Conservation (phyloP, 2,113 vertebrate species). For the Trematocara marginatum region DNA sequence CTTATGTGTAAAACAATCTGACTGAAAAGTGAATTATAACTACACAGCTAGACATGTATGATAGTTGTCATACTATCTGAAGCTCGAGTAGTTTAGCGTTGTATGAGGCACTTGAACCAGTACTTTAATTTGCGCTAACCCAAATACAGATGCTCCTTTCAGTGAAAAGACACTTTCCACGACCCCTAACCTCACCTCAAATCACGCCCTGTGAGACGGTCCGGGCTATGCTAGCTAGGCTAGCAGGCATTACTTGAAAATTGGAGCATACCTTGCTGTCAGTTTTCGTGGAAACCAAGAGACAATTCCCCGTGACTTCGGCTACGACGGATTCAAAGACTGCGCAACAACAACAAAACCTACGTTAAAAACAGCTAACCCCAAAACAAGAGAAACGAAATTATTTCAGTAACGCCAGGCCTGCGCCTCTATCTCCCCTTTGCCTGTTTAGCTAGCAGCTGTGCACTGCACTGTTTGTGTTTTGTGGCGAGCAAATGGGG, state of each 20-base stretch:
- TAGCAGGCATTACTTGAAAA: constrained; percentile 19
- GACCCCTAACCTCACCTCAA: constrained; percentile 63
- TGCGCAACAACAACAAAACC: neutral
- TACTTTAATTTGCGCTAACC: neutral
- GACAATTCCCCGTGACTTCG: neutral
- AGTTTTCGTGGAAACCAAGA: constrained; percentile 20
- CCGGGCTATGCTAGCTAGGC: constrained; percentile 26
- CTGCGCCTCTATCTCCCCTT: constrained; percentile 27
- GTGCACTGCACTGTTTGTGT: constrained; percentile 51
- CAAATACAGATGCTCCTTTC: neutral
- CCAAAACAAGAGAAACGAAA: neutral
- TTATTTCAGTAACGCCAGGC: neutral
- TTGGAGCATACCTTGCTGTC: constrained; percentile 36
- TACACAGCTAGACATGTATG: neutral
- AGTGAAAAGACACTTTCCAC: constrained; percentile 12
- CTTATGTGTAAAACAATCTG: neutral
- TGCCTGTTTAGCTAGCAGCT: constrained; percentile 44
- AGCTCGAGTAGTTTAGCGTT: neutral
- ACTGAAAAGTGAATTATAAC: neutral
- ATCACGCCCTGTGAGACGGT: constrained; percentile 46
- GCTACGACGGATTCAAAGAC: neutral
- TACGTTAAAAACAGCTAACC: neutral
- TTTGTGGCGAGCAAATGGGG: constrained; percentile 30
- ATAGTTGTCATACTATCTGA: neutral
- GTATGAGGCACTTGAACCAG: neutral